Evolutionary conservation across 2,113 vertebrate species (phyloP).

Genomic region (Ondatra zibethicus): DNA sequence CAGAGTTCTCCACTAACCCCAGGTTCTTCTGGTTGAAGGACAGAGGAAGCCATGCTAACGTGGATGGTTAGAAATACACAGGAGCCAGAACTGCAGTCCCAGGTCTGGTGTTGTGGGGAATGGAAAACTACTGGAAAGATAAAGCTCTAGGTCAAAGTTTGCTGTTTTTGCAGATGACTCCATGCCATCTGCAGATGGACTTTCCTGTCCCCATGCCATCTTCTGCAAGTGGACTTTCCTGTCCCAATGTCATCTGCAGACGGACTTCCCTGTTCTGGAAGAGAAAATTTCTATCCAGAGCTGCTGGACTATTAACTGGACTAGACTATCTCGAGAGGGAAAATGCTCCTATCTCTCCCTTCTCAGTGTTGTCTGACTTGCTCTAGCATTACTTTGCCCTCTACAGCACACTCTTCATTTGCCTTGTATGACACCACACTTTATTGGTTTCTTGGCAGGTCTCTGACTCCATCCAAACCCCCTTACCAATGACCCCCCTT

Average conservation of each 20-base stretch:
- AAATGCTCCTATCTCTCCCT: neutral
- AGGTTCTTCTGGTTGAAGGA: constrained; percentile 1
- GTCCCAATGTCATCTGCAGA: no score
- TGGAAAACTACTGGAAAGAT: neutral
- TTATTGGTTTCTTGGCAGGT: neutral
- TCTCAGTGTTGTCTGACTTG: neutral
- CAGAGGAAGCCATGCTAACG: neutral
- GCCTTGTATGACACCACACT: neutral
- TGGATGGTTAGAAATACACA: neutral
- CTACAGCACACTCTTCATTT: neutral
- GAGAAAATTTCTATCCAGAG: neutral
- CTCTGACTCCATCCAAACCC: neutral
- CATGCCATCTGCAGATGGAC: neutral
- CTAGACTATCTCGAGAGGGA: neutral
- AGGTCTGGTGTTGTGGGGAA: neutral
- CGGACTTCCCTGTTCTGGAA: neutral
- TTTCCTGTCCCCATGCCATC: neutral
- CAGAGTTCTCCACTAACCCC: neutral
- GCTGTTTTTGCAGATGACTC: neutral
- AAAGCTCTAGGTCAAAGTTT: neutral
- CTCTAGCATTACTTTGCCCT: neutral
- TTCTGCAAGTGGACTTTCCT: no score
- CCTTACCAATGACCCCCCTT: neutral
- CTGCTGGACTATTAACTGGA: neutral
- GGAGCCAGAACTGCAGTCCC: neutral